phyloP scores from a whole-genome alignment of 1,140 invertebrate genomes.

The Gonioctena quinquepunctata region DNA sequence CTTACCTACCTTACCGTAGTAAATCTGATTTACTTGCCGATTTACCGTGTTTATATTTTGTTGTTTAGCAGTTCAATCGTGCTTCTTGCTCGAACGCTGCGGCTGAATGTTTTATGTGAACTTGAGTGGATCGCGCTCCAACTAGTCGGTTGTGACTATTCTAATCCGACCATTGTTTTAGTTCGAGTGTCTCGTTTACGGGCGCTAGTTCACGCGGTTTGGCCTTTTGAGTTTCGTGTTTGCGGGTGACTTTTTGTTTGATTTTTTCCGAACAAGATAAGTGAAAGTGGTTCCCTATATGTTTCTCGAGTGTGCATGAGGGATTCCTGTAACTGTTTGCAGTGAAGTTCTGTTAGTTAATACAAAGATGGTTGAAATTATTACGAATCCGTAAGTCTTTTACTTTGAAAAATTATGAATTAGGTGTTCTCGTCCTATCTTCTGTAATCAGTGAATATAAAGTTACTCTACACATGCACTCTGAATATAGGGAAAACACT shows the following conservation, averaged over 20 bases:
- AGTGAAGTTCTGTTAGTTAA: too few relatives aligned
- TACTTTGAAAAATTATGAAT: too few relatives aligned
- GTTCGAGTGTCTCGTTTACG: too few relatives aligned
- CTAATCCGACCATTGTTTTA: background rate
- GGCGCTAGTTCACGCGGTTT: background rate
- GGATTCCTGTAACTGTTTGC: too few relatives aligned
- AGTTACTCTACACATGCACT: too few relatives aligned
- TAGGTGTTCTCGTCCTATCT: too few relatives aligned
- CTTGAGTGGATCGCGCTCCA: too few relatives aligned
- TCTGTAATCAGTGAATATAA: too few relatives aligned
- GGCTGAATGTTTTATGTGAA: background rate
- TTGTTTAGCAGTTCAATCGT: background rate
- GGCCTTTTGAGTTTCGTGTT: background rate
- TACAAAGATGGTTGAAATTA: background rate
- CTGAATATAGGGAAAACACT: too few relatives aligned
- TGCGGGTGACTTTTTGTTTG: background rate
- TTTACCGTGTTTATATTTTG: slow-evolving; percentile 32
- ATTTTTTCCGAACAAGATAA: background rate
- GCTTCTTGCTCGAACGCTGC: background rate
- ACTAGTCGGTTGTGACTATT: background rate
- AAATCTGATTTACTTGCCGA: slow-evolving; percentile 10
- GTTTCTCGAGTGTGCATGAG: too few relatives aligned
- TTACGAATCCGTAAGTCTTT: background rate
- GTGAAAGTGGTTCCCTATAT: background rate
- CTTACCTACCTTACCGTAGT: slow-evolving; percentile 15